These are phyloP conservation scores for Philhelius pedissequus DNA, from an alignment of 2,888 invertebrate species.

Conservation along the genomic window DNA sequence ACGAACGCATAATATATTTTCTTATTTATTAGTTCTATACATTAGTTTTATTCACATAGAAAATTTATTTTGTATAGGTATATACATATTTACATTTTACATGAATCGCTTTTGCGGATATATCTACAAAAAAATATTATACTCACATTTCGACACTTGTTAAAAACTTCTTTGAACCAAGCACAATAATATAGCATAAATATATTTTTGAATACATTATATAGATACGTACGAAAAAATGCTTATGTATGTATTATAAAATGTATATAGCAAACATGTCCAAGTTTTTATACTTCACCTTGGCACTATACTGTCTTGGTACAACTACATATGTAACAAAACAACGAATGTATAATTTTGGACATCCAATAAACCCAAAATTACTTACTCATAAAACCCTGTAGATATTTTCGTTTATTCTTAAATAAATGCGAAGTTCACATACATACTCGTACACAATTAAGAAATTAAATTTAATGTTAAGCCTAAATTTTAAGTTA, in stretches of 20 bases:
- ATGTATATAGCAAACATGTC: constrained; percentile 11
- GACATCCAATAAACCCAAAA: not conserved
- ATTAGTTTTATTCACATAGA: constrained; percentile 20
- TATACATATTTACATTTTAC: constrained; percentile 37
- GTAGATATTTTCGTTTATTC: not conserved
- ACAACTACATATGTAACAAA: not conserved
- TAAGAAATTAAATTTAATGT: not conserved
- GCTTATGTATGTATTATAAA: not conserved
- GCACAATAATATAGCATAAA: constrained; percentile 25
- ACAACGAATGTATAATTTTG: constrained; percentile 3
- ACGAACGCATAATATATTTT: not conserved
- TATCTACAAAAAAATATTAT: not conserved
- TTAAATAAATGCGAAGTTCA: not conserved
- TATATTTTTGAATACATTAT: not conserved
- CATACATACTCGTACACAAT: too few relatives aligned
- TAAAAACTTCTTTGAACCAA: constrained; percentile 36
- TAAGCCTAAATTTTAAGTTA: not conserved
- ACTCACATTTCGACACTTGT: constrained; percentile 49
- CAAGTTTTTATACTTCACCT: constrained; percentile 25
- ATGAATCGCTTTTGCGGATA: constrained; percentile 56
- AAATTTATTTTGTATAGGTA: constrained; percentile 37
- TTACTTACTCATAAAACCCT: not conserved
- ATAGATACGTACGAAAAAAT: not conserved
- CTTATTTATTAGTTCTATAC: constrained; percentile 1
- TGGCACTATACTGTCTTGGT: not conserved